Conservation (phyloP, 2,888 invertebrate species). For the Athalia cordata region DNA sequence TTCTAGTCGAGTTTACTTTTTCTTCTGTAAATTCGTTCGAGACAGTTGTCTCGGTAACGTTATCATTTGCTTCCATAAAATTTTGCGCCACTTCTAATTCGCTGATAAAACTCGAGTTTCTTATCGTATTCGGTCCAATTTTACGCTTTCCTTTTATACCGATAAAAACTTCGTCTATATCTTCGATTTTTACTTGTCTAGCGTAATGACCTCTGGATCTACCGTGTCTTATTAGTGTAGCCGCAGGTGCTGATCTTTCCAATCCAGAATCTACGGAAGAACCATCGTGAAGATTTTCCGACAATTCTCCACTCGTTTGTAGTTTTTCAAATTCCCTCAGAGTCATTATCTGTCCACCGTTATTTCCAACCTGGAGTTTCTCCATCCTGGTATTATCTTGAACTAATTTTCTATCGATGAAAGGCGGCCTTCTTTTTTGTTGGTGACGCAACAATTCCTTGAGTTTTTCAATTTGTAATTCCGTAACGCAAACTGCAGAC, state of each 20-base stretch:
- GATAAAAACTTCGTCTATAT: constrained; percentile 40
- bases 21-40: constrained; percentile 46
- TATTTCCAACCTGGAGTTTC: constrained; percentile 6
- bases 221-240: constrained; percentile 73
- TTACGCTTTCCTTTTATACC: constrained; percentile 17
- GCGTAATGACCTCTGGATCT: constrained; percentile 71
- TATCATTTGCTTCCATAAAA: constrained; percentile 5
- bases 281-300: constrained; percentile 32
- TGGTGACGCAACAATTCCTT: constrained; percentile 65
- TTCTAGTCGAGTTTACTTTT: constrained; percentile 30
- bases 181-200: constrained; percentile 54
- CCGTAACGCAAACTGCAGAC: constrained; percentile 49
- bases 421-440: constrained; percentile 64
- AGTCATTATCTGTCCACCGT: constrained; percentile 26
- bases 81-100: constrained; percentile 1
- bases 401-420: constrained; percentile 65
- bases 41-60: constrained; percentile 43
- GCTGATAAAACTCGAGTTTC: constrained; percentile 6
- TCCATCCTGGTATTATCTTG: constrained; percentile 25
- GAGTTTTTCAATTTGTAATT: constrained; percentile 57
- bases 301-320: constrained; percentile 27
- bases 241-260: constrained; percentile 54
- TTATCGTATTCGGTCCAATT: constrained; percentile 7
- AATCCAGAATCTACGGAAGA: constrained; percentile 50
- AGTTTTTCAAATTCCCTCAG: constrained; percentile 15